These are phyloP conservation scores for Galeopterus variegatus DNA, from an alignment of 2,113 vertebrate genomes.

Conservation along the genomic window DNA sequence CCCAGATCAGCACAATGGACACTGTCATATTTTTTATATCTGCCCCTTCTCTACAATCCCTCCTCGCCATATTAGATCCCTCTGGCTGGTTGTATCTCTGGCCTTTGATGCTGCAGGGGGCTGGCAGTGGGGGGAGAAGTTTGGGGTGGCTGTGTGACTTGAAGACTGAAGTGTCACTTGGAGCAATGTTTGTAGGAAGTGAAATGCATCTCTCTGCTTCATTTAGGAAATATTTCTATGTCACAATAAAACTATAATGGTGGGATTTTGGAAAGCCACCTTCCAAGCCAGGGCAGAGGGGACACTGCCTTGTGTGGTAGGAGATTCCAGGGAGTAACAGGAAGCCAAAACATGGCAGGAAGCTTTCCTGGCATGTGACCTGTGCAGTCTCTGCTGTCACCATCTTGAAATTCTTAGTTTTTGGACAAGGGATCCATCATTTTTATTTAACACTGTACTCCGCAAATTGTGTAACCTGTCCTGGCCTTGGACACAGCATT, in stretches of 20 bases:
- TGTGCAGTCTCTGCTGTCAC: not conserved
- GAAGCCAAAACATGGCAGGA: not conserved
- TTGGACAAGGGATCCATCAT: not conserved
- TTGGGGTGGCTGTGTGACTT: not conserved
- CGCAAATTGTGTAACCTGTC: not conserved
- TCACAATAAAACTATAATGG: not conserved
- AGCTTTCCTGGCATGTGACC: not conserved
- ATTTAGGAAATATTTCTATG: not conserved
- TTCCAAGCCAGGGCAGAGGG: not conserved
- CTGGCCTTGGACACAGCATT: no score
- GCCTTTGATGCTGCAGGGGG: not conserved
- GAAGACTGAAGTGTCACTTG: not conserved
- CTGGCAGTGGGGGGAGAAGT: no score
- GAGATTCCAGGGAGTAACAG: not conserved
- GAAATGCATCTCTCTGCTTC: not conserved
- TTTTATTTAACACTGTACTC: not conserved
- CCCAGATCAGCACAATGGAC: not conserved
- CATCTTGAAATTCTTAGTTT: not conserved
- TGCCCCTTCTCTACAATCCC: not conserved
- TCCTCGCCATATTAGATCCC: not conserved
- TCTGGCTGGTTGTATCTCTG: not conserved
- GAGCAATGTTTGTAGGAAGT: not conserved
- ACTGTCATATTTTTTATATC: not conserved
- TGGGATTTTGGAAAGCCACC: not conserved
- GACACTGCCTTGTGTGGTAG: not conserved